Conservation (phyloP, 1,140 invertebrate genomes). For the Caerostris darwini region DNA sequence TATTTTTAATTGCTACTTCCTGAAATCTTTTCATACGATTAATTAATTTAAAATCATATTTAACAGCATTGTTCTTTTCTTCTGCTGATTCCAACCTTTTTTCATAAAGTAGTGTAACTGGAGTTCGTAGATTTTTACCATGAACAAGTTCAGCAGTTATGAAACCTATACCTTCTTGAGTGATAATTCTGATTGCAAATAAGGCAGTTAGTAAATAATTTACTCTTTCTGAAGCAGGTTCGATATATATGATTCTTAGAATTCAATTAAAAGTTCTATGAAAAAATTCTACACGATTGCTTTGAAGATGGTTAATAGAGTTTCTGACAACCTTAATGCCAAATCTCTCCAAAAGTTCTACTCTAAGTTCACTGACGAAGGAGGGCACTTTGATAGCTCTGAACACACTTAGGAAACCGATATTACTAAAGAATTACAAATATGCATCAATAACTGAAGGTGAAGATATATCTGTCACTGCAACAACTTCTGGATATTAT, state of each 20-base stretch:
- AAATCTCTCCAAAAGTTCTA: neutral
- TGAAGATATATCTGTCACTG: neutral
- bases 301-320: neutral
- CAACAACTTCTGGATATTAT: conserved; percentile 22
- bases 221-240: conserved; percentile 12
- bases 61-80: neutral
- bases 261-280: conserved; percentile 47
- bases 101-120: conserved; percentile 1
- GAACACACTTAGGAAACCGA: conserved; percentile 40
- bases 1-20: neutral
- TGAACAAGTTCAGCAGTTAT: conserved; percentile 17
- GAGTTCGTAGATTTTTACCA: conserved; percentile 33
- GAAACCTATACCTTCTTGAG: conserved; percentile 32
- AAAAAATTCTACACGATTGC: conserved; percentile 5
- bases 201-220: neutral
- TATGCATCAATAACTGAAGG: neutral
- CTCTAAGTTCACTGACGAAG: neutral
- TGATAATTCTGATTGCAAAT: conserved; percentile 36
- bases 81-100: neutral
- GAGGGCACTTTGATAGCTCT: neutral
- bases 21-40: neutral
- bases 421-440: conserved; percentile 17
- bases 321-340: neutral
- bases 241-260: conserved; percentile 11
- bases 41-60: neutral